Base-by-base conservation (phyloP, 2,888 invertebrate species). In the Serripes groenlandicus region DNA sequence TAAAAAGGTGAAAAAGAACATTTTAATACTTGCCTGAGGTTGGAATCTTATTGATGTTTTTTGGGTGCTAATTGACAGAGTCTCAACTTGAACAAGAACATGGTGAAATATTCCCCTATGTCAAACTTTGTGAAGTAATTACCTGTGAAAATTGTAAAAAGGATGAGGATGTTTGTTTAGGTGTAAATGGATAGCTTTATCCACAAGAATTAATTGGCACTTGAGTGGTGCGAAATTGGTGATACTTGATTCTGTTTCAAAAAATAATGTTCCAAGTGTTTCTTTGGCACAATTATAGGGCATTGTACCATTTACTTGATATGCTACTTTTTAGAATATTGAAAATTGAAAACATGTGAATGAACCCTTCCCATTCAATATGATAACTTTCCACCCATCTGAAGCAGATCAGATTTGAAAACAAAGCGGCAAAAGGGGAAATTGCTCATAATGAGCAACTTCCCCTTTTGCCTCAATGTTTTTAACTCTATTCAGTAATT, bases 151-250 rank as follows among this genome's bases (percentile, higher is more conserved):
- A 66, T 23, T 66, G 42, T 11, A 42, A 23, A 66, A 66, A n/a
- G 42, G 26, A 28, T 37, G 5, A 3, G 66, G 66, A 26, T 66
- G 42, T 66, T 66, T 66, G 66, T 66, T 37, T 26, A 42, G 42
- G 66, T 66, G 66, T 35, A 66, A 66, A 66, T 42, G 28, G 66
- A 66, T 66, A 66, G 66, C 42, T 66, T 28, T 66, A 66, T 66
- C 66, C 42, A 42, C 26, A 66, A 66, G 42, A 66, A 42, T 66
- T 66, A 66, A 66, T 66, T 66, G 66, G 66, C 37, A 23, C 66
- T 66, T 66, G 37, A 66, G 42, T 11, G 42, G 26, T 18, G n/a
- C n/a, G 42, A 37, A 66, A 35, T 42, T 11, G 7, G 26, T 34
- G 23, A 37, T 66, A 37, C 66, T 42, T 66, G 23, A 42, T 35